Percentiles rank a stretch among this genome's conserved stretches.
These are phyloP conservation scores for Panulirus ornatus DNA, from an alignment of 1,140 invertebrate species.

Conservation along the genomic window DNA sequence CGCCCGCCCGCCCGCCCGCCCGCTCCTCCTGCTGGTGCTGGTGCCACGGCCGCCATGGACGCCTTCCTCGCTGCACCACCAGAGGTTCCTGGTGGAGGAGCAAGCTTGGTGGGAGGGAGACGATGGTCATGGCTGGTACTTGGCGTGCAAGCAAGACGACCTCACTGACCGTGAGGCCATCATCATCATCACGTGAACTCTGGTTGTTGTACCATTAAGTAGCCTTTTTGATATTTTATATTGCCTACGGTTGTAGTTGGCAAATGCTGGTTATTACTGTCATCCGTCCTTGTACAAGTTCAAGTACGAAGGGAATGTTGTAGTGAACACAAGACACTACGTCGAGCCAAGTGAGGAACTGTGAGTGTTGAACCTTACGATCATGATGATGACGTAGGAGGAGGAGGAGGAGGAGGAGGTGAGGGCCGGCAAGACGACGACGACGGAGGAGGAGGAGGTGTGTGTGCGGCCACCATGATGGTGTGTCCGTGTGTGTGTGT, in stretches of 20 bases:
- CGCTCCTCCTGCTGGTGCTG: background rate
- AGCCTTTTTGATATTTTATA: background rate
- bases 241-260: too few species aligned
- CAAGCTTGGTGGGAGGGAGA: too few species aligned
- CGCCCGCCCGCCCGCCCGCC: background rate
- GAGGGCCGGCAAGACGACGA: background rate
- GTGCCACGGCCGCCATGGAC: background rate
- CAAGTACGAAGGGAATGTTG: background rate
- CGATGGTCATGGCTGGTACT: too few species aligned
- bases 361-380: background rate
- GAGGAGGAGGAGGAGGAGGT: background rate
- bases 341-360: background rate
- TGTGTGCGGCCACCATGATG: constrained; percentile 29
- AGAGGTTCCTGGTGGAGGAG: too few species aligned
- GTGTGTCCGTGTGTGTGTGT: constrained; percentile 27
- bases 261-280: too few species aligned
- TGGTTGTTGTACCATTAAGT: background rate
- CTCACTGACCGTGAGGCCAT: too few species aligned
- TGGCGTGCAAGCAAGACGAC: too few species aligned
- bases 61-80: background rate
- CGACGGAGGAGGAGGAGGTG: background rate
- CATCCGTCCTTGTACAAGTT: too few species aligned
- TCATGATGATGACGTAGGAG: background rate
- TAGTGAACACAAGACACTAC: background rate
- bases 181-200: too few species aligned